Percentiles rank a stretch among this genome's conserved stretches.
phyloP scores from a whole-genome alignment of 2,797 vertebrate species.

The Betta splendens region DNA sequence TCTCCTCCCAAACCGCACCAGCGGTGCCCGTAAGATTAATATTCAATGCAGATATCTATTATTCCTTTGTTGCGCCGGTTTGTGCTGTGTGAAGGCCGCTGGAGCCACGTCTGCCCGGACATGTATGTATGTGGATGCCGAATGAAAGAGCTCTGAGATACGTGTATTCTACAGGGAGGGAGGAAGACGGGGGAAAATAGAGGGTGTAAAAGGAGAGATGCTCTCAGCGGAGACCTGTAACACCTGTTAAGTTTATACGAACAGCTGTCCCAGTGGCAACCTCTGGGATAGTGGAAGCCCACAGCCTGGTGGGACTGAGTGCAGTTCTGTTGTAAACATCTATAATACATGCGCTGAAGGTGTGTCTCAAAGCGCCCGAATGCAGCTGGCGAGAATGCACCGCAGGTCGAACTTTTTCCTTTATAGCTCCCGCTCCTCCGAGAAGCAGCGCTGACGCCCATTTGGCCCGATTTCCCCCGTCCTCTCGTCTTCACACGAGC shows the following conservation, averaged over 20 bases:
- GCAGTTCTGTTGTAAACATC: conserved; percentile 46
- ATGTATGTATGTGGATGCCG: background rate
- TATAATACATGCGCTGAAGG: conserved; percentile 47
- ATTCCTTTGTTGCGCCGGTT: background rate
- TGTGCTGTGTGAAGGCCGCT: background rate
- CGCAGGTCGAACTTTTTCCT: background rate
- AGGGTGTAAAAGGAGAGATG: conserved; percentile 4
- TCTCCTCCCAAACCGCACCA: background rate
- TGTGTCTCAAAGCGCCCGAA: conserved; percentile 25
- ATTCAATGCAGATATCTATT: conserved; percentile 3
- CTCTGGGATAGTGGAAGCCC: conserved; percentile 36
- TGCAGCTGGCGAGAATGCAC: conserved; percentile 6
- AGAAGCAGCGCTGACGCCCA: conserved; percentile 14
- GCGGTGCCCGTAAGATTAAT: background rate
- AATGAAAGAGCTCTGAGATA: conserved; percentile 15
- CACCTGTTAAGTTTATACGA: conserved; percentile 64
- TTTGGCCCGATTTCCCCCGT: conserved; percentile 16
- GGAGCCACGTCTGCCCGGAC: background rate
- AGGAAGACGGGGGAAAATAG: conserved; percentile 15
- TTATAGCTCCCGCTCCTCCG: background rate
- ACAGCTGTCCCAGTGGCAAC: conserved; percentile 58
- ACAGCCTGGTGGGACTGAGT: conserved; percentile 38
- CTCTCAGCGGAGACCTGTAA: conserved; percentile 42
- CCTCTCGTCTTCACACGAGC: conserved; percentile 7
- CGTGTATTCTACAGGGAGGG: conserved; percentile 1